Evolutionary conservation across 2,113 vertebrate genomes (phyloP), one percentile per base, ranked within the genome.

Genomic region (Ariopsis seemanni): DNA sequence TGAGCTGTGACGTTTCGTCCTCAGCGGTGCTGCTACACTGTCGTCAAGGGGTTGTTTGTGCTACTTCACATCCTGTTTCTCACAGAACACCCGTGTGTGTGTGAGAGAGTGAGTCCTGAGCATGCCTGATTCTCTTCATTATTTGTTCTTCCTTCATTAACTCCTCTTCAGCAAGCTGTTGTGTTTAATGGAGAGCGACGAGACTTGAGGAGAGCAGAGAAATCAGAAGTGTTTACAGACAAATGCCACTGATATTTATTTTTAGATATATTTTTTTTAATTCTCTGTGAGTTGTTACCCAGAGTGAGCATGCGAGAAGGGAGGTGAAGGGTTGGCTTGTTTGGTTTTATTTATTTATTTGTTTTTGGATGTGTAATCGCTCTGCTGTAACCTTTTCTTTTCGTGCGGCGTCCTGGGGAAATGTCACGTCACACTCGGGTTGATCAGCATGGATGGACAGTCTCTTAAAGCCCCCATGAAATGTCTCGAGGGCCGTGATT

Each of bases 371-470:
- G 91, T 92, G 84, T 89, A 88, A 90, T 90, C 69, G 77, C 48
- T 77, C 74, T 88, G 89, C 86, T 53, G 9, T 92, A 91, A 90
- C 92, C 89, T 87, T 87, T 88, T 91, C 90, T 87, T 84, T 87
- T 89, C 83, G 50, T 87, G 87, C 67, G 72, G 87, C 63, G 42
- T 92, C 90, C 89, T 90, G 90, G 89, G 88, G 91, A 93, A 94
- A 93, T 93, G 94, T 93, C 93, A 94, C 62, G 88, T 93, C 92
- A 93, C 86, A 90, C 89, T 91, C 80, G 57, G 83, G 83, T 90
- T 89, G 67, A 88, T 82, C 18, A 25, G 20, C 20, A 22, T 20
- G 20, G 72, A 22, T 5, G n/a, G 27, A 15, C 71, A 1, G 34
- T 20, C 17, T 72, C 71, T 42, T 48, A 20, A 20, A 72, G 18